Conservation (phyloP, 2,797 vertebrate species). For the Falco columbarius region DNA sequence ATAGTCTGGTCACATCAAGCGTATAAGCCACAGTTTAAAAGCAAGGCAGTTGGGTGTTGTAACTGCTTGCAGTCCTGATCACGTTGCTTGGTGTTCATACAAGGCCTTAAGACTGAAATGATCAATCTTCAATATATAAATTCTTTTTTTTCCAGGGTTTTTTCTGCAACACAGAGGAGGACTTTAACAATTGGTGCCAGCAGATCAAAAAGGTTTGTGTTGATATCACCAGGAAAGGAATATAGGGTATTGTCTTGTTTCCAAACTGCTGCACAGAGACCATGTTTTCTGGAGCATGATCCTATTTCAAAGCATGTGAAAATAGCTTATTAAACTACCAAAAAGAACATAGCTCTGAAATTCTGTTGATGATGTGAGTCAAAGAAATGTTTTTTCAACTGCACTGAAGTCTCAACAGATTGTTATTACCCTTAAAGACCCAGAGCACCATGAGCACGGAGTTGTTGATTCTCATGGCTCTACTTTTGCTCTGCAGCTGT, state of each 20-base stretch:
- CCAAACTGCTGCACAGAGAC: not conserved
- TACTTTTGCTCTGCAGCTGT: constrained; percentile 79
- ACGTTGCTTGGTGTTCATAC: not conserved
- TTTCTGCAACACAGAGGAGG: constrained; percentile 95
- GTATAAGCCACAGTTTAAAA: not conserved
- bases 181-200: constrained; percentile 96
- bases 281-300: not conserved
- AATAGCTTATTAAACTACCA: not conserved
- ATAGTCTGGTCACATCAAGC: not conserved
- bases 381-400: not conserved
- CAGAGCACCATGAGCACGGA: not conserved
- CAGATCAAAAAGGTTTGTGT: constrained; percentile 90
- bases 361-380: not conserved
- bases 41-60: not conserved
- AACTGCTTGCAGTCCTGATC: not conserved
- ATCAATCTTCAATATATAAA: not conserved
- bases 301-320: not conserved
- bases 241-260: not conserved
- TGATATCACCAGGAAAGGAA: not conserved
- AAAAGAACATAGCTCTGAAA: not conserved
- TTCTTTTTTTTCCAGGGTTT: constrained; percentile 84
- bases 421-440: accelerated
- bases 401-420: not conserved
- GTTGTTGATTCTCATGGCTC: not conserved
- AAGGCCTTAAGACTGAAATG: not conserved